Percentiles rank a stretch among this genome's conserved stretches.
These are phyloP conservation scores for Clarias fuscus DNA, from an alignment of 2,797 vertebrate genomes.

Conservation along the genomic window DNA sequence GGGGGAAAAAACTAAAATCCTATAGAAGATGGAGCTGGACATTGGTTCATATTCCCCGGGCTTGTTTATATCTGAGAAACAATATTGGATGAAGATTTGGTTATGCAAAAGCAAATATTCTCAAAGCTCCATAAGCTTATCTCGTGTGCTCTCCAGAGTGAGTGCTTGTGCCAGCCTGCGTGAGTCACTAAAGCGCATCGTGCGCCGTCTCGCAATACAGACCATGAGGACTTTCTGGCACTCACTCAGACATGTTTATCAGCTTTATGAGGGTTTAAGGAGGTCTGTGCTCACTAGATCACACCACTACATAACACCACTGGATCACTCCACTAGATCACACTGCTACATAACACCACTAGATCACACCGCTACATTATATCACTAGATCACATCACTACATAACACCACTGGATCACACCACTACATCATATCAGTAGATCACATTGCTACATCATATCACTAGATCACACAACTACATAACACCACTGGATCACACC, in stretches of 20 bases:
- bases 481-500: too few species aligned
- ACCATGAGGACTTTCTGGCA: not conserved
- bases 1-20: not conserved
- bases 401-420: not conserved
- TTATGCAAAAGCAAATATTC: constrained; percentile 3
- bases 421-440: too few species aligned
- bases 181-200: not conserved
- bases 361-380: too few species aligned
- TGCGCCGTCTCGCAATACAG: not conserved
- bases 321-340: too few species aligned
- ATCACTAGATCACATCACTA: too few species aligned
- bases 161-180: not conserved
- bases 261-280: not conserved
- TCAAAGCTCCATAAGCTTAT: not conserved
- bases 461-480: too few species aligned
- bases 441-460: too few species aligned
- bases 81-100: not conserved
- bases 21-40: not conserved
- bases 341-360: too few species aligned
- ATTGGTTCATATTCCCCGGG: not conserved
- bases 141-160: not conserved
- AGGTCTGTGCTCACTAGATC: not conserved
- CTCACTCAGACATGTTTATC: not conserved
- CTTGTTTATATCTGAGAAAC: constrained; percentile 1
- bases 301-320: too few species aligned